A percentile compares a stretch with the other conserved stretches of the same genome.
These are phyloP conservation scores for Felis catus DNA, from an alignment of 2,113 vertebrate species.

Conservation along the genomic window DNA sequence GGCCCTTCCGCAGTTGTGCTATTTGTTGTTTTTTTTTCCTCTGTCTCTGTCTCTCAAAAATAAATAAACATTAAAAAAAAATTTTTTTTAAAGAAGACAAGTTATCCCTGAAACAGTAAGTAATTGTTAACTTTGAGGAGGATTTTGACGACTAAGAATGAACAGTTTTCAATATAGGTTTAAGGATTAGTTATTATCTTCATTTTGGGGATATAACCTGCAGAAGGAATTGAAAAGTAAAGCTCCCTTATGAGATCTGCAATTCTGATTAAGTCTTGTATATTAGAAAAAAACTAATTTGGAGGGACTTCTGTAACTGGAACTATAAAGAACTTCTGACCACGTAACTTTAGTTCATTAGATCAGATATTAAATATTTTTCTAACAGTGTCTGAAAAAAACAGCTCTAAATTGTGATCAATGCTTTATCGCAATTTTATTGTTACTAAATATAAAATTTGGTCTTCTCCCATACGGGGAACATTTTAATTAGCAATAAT, in stretches of 20 bases:
- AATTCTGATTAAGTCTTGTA: conserved; percentile 28
- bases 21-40: no score
- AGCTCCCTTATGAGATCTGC: conserved; percentile 64
- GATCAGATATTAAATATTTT: background rate
- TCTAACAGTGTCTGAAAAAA: background rate
- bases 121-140: background rate
- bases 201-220: background rate
- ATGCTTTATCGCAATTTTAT: background rate
- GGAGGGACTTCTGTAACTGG: background rate
- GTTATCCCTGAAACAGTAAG: background rate
- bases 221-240: conserved; percentile 13
- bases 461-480: background rate
- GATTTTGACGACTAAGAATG: background rate
- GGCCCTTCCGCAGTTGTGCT: no score
- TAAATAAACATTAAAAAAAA: no score
- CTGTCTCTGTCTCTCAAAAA: no score
- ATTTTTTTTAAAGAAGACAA: background rate
- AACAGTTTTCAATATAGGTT: background rate
- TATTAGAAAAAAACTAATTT: conserved; percentile 48
- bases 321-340: background rate
- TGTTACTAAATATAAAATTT: conserved; percentile 40
- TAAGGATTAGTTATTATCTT: background rate
- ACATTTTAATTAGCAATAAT: background rate
- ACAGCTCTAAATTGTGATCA: background rate
- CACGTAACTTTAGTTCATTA: background rate